Evolutionary conservation across 2,888 invertebrate species (phyloP), one percentile per base, ranked within the genome.

Genomic region (Teleogryllus oceanicus): DNA sequence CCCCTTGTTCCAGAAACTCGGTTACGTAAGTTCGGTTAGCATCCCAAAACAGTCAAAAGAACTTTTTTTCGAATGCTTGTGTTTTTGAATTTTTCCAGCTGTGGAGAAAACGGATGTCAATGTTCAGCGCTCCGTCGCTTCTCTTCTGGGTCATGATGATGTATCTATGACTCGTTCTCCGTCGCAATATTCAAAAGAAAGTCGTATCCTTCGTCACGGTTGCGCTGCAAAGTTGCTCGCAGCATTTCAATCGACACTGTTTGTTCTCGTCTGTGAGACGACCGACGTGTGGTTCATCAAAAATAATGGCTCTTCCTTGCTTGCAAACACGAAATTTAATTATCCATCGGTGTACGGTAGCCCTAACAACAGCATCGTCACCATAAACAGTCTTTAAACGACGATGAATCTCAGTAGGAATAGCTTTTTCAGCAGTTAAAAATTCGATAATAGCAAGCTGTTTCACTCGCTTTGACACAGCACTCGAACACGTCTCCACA

Each of bases 21-120:
- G 62, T 50, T 4, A 51, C 78, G 74, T 50, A 74, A 2, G 13
- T 50, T 81, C 81, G 18, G 51, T 51, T 11, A 51, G 51, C 51
- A 51, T 51, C 51, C 51, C 12, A 51, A 51, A 51, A 51, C 51
- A 51, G 51, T 51, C 12, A 51, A 51, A 51, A 13, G 16, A 51
- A 16, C 16, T 51, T 2, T 16, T 51, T 51, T 51, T 11, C 51
- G 51, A 16, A 51, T 16, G 51, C 12, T 51, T 51, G 16, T 51
- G 51, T 21, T 51, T 51, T 51, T 51, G 51, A 51, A 11, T 16
- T 51, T 51, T 51, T 51, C 16, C 51, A 16, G 12, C 11, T 51
- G 51, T 13, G 51, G 51, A 51, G 51, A 51, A 51, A 2, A 51
- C 51, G 51, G 16, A 51, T 2, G 51, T 51, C 51, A 16, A 51